Percentiles rank a stretch among this genome's conserved stretches.
phyloP scores from a whole-genome alignment of 2,797 vertebrate species.

The Apogon talboti region DNA sequence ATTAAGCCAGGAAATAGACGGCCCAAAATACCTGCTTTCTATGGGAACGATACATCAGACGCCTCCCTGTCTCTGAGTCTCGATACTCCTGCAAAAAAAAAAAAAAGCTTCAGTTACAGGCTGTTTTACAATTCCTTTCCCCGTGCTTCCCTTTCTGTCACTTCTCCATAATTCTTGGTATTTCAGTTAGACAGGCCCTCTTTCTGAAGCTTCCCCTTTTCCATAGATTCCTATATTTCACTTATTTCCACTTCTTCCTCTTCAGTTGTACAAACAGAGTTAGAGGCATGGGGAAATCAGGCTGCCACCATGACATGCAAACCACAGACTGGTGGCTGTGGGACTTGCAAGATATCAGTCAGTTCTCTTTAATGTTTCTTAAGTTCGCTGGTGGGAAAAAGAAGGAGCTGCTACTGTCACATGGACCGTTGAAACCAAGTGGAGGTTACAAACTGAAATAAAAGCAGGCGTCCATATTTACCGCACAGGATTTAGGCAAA shows the following conservation, averaged over 20 bases:
- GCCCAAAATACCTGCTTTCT: conserved; percentile 17
- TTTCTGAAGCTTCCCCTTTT: conserved; percentile 94
- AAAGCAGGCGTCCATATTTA: no score
- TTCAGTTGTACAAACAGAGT: conserved; percentile 88
- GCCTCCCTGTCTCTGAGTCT: conserved; percentile 50
- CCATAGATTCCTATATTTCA: conserved; percentile 97
- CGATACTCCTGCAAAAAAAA: conserved; percentile 35
- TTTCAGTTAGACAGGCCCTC: conserved; percentile 91
- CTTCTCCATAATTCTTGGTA: conserved; percentile 96
- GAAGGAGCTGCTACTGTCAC: conserved; percentile 29
- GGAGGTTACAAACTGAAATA: neutral
- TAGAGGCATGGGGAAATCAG: conserved; percentile 86
- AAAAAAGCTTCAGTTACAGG: conserved; percentile 80
- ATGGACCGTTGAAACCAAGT: neutral
- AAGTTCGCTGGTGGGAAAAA: conserved; percentile 51
- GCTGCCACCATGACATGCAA: conserved; percentile 86
- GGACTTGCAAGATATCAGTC: conserved; percentile 53
- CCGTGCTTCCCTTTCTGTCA: conserved; percentile 96
- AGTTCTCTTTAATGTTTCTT: conserved; percentile 63
- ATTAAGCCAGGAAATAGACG: conserved; percentile 7
- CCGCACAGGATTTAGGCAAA: neutral
- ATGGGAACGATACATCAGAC: conserved; percentile 31
- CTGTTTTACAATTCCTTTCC: conserved; percentile 89
- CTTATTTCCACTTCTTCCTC: conserved; percentile 94
- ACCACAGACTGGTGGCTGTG: conserved; percentile 70